phyloP scores from a whole-genome alignment of 1,140 invertebrate genomes.

The Aphelenchoides avenae region DNA sequence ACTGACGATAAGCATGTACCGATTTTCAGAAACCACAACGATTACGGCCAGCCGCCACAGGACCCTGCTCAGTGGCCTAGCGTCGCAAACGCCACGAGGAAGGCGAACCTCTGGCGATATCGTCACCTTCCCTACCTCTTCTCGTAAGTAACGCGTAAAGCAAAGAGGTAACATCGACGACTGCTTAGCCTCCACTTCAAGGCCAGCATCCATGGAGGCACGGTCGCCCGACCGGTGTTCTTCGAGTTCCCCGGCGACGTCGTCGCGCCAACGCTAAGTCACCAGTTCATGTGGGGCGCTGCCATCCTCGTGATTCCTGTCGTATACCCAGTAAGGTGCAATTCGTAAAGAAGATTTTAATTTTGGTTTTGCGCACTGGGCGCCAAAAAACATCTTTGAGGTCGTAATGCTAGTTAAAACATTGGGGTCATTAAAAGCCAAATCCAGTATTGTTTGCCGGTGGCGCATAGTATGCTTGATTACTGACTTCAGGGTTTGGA shows the following conservation, averaged over 20 bases:
- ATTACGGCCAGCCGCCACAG: slow-evolving; percentile 29
- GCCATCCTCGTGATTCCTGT: slow-evolving; percentile 34
- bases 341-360: slow-evolving; percentile 2
- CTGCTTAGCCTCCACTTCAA: slow-evolving; percentile 38
- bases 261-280: slow-evolving; percentile 20
- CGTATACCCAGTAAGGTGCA: slow-evolving; percentile 8
- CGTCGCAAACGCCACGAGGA: slow-evolving; percentile 54
- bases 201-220: slow-evolving; percentile 41
- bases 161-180: too few relatives aligned
- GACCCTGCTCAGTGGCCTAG: slow-evolving; percentile 54
- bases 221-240: slow-evolving; percentile 51
- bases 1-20: too few relatives aligned
- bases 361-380: too few relatives aligned
- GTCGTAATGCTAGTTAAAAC: too few relatives aligned
- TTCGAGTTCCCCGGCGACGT: slow-evolving; percentile 51
- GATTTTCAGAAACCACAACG: slow-evolving; percentile 53
- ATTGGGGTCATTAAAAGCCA: too few relatives aligned
- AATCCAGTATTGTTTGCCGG: too few relatives aligned
- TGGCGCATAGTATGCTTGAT: too few relatives aligned
- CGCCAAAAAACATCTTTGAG: slow-evolving; percentile 26
- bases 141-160: too few relatives aligned
- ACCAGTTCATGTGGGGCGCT: slow-evolving; percentile 53
- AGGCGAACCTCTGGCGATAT: slow-evolving; percentile 56
- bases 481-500: slow-evolving; percentile 27
- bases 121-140: slow-evolving; percentile 57